phyloP scores from a whole-genome alignment of 2,113 vertebrate species.

The Porphyrio hochstetteri region DNA sequence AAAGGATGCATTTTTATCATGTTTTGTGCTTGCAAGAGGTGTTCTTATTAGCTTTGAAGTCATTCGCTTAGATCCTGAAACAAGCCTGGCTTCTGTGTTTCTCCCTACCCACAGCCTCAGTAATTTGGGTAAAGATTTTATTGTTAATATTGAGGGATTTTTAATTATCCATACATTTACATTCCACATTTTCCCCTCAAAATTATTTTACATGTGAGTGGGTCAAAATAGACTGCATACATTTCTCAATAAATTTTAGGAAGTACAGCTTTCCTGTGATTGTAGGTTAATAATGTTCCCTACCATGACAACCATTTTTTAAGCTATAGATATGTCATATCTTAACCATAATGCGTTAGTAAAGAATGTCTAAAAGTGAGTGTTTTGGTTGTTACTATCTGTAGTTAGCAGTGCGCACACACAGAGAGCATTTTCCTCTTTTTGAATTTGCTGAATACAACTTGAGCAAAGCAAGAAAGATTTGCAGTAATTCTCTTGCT shows the following conservation, averaged over 20 bases:
- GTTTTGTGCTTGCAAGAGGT: neutral
- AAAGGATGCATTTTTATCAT: neutral
- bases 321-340: neutral
- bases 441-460: slow-evolving; percentile 71
- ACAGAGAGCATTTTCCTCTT: neutral
- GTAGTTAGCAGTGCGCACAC: neutral
- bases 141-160: neutral
- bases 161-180: neutral
- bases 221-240: neutral
- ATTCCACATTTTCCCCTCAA: neutral
- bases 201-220: neutral
- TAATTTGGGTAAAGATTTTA: neutral
- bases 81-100: neutral
- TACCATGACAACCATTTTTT: neutral
- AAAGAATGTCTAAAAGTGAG: neutral
- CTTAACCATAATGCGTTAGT: neutral
- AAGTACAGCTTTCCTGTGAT: neutral
- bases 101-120: neutral
- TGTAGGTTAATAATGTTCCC: neutral
- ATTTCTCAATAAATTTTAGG: neutral
- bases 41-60: neutral
- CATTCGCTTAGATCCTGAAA: neutral
- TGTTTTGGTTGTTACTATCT: neutral
- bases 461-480: slow-evolving; percentile 62
- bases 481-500: slow-evolving; percentile 74